phyloP scores from a whole-genome alignment of 2,888 invertebrate genomes.

The Eupsilia transversa region DNA sequence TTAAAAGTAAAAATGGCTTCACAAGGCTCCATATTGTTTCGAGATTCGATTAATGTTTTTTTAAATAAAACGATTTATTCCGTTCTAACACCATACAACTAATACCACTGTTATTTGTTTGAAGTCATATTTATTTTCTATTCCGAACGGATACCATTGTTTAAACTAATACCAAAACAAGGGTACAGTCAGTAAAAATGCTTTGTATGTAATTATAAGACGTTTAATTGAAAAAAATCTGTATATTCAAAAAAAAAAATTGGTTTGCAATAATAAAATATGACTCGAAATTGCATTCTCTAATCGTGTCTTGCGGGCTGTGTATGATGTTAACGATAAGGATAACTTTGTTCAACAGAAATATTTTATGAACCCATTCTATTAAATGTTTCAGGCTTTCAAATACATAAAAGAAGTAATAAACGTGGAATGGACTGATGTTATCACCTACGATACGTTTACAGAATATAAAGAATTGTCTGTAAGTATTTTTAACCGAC shows the following conservation, averaged over 20 bases:
- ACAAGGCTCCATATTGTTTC: not conserved
- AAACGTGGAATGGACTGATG: conserved; percentile 77
- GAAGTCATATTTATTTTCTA: too few species aligned
- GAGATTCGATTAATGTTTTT: not conserved
- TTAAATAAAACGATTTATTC: not conserved
- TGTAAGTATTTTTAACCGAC: conserved; percentile 78
- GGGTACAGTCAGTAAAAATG: too few species aligned
- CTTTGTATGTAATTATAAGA: too few species aligned
- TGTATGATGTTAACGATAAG: not conserved
- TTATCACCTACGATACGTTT: conserved; percentile 69
- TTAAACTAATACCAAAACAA: too few species aligned
- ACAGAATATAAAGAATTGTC: conserved; percentile 68
- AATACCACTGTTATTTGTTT: too few species aligned
- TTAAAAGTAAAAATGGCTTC: not conserved
- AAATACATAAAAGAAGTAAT: conserved; percentile 76
- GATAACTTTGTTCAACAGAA: not conserved
- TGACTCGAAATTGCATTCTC: not conserved
- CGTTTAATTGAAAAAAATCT: too few species aligned
- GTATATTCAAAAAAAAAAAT: too few species aligned
- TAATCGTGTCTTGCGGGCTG: not conserved
- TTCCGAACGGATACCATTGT: too few species aligned
- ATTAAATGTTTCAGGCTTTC: conserved; percentile 77
- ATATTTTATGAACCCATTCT: not conserved
- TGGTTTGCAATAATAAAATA: too few species aligned
- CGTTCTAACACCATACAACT: too few species aligned